These are phyloP conservation scores for Saimiri boliviensis DNA, from an alignment of 2,113 vertebrate genomes.

Conservation along the genomic window DNA sequence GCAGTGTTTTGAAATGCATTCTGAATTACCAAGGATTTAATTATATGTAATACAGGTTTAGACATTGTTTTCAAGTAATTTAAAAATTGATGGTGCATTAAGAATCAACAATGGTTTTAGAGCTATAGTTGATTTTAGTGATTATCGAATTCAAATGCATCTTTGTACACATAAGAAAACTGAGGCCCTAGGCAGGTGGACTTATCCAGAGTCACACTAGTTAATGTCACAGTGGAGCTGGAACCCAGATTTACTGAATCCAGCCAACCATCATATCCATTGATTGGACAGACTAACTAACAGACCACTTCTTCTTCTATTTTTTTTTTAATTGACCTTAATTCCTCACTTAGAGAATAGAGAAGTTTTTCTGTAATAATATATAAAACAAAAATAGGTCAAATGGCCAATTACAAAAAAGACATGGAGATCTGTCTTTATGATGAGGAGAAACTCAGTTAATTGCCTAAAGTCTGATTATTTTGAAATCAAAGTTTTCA, in stretches of 20 bases:
- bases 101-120: slow-evolving; percentile 23
- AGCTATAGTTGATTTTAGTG: not conserved
- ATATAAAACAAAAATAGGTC: not conserved
- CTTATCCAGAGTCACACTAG: not conserved
- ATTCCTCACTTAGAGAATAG: not conserved
- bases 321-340: not conserved
- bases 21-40: slow-evolving; percentile 31
- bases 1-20: slow-evolving; percentile 26
- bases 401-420: not conserved
- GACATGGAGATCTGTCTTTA: not conserved
- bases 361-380: not conserved
- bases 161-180: not conserved
- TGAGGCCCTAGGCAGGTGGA: not conserved
- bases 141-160: not conserved
- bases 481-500: not conserved
- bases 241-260: not conserved
- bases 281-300: not conserved
- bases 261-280: not conserved
- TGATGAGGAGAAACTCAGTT: not conserved
- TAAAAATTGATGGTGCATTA: not conserved
- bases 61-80: not conserved
- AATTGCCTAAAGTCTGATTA: not conserved
- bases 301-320: not conserved
- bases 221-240: not conserved
- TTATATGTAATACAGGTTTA: slow-evolving; percentile 8